Evolutionary conservation across 2,888 invertebrate species (phyloP), one percentile per base, ranked within the genome.

Genomic region (Fragum fragum): DNA sequence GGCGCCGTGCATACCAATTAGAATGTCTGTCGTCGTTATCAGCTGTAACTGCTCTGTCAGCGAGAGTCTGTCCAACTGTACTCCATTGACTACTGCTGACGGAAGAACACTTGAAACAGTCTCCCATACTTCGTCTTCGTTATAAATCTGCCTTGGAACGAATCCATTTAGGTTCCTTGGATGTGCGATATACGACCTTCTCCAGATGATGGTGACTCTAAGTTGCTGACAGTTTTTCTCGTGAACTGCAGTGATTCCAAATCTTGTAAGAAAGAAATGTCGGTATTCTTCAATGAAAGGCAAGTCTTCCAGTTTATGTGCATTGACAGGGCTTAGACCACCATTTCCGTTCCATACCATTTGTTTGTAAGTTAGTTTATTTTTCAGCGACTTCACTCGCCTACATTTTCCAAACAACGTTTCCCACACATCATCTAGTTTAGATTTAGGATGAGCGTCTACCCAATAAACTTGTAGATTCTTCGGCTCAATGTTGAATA

Each of bases 1-100:
- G 0, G 94, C 94, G 6, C 94, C 94, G 66, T 94, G 94, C 93
- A 94, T 94, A 6, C 94, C 94, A 0, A 94, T 87, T 11, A 94
- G 83, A 71, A 94, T 90, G 83, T 94, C 94, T 0, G 94, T 92
- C 23, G 86, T 74, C 1, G 90, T 68, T 1, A 94, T 88, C 7
- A 89, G 59, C 39, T 90, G 61, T 21, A 94, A 84, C 84, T 94
- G 94, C n/a, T 91, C 81, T 26, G 84, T 72, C 87, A 94, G 91
- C 7, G 85, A 73, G 39, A 93, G 84, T 18, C 85, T 57, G 42
- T 94, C 94, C 11, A 94, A 83, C 81, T 93, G 93, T 7, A 91
- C 71, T 7, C 90, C 93, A 26, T 80, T 88, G 0, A 93, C 87
- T 42, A 79, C 68, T 39, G 90, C 88, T 9, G 80, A 73, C 0